phyloP scores from a whole-genome alignment of 2,888 invertebrate species.

The Rhamnusium bicolor region DNA sequence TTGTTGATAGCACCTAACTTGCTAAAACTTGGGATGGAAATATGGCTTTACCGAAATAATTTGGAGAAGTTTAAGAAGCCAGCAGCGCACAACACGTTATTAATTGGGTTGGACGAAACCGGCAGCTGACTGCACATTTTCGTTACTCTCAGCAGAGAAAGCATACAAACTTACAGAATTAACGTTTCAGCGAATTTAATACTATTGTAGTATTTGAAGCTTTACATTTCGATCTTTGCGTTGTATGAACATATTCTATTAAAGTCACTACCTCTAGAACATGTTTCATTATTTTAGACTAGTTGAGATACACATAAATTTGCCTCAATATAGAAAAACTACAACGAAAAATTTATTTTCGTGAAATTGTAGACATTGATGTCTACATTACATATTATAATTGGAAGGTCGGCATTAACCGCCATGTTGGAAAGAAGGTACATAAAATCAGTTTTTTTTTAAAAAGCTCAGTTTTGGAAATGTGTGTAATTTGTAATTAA shows the following conservation, averaged over 20 bases:
- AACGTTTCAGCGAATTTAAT: slow-evolving; percentile 19
- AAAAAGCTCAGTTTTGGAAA: no score
- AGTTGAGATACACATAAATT: no score
- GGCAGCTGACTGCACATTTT: slow-evolving; percentile 22
- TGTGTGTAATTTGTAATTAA: no score
- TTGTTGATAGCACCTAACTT: slow-evolving; percentile 4
- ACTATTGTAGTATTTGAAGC: neutral
- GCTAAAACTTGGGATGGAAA: neutral
- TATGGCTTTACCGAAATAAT: slow-evolving; percentile 13
- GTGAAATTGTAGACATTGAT: no score
- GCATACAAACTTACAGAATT: slow-evolving; percentile 10
- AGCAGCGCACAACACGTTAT: slow-evolving; percentile 20
- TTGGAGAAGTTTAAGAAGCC: slow-evolving; percentile 19
- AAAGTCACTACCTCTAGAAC: neutral
- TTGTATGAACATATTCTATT: neutral
- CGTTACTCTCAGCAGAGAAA: neutral
- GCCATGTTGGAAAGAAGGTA: no score
- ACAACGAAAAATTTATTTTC: no score
- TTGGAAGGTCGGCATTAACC: no score
- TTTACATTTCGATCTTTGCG: neutral
- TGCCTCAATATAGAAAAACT: no score
- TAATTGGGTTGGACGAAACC: slow-evolving; percentile 17
- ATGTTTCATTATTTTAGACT: neutral
- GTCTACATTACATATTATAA: no score
- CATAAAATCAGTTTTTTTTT: no score